Percentiles rank a stretch among this genome's conserved stretches.
Evolutionary conservation across 37 sponge, comb jelly and placozoan genomes (phyloP).

Genomic region (Chondrosia reniformis): DNA sequence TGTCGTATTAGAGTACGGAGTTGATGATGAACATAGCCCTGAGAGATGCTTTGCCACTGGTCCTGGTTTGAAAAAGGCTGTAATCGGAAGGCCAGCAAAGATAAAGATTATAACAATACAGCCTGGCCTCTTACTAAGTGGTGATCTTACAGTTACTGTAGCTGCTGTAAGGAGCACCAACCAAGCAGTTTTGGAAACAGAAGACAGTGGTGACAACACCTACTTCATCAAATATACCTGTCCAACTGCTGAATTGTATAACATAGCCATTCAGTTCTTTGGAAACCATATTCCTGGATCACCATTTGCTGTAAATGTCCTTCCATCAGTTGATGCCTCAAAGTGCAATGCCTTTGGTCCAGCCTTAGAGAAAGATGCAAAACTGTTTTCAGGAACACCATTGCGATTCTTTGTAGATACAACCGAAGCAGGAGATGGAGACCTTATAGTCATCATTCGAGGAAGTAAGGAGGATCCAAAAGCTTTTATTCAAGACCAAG

Average conservation of each 20-base stretch:
- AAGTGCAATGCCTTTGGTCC: conserved; percentile 70
- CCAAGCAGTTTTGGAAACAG: conserved; percentile 47
- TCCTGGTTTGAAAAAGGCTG: conserved; percentile 68
- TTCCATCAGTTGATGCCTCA: conserved; percentile 61
- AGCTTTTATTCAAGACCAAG: conserved; percentile 71
- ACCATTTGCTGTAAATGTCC: conserved; percentile 73
- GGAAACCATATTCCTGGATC: conserved; percentile 78
- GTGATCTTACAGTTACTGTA: conserved; percentile 64
- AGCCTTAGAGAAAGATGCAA: conserved; percentile 41
- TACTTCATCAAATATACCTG: conserved; percentile 59
- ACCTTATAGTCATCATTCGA: conserved; percentile 58
- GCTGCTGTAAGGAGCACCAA: conserved; percentile 26
- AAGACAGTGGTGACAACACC: conserved; percentile 70
- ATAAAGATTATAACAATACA: conserved; percentile 68
- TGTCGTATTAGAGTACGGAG: too few species aligned
- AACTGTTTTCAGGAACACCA: conserved; percentile 55
- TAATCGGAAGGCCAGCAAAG: conserved; percentile 30
- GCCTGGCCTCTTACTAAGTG: conserved; percentile 56
- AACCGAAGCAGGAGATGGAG: conserved; percentile 70
- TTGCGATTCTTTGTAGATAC: conserved; percentile 74
- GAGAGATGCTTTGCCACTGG: conserved; percentile 76
- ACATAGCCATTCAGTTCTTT: conserved; percentile 48
- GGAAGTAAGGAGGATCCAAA: conserved; percentile 60
- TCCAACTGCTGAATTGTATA: conserved; percentile 62
- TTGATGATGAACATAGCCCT: not conserved